Conservation (phyloP, 2,888 invertebrate species). For the Epicampocera succincta region DNA sequence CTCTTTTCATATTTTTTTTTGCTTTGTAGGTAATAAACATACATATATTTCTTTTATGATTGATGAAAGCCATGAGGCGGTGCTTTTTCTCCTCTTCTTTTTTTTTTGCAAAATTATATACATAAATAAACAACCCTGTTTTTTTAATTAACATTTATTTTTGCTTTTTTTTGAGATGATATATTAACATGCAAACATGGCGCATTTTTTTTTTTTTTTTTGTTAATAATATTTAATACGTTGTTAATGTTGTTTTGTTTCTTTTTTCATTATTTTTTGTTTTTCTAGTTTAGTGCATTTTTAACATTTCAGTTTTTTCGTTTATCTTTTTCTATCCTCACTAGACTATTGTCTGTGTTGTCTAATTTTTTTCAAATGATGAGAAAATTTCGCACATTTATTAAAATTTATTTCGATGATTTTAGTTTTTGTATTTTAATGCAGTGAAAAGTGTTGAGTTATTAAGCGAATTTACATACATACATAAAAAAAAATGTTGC, state of each 20-base stretch:
- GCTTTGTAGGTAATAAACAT: neutral
- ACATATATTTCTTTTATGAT: constrained; percentile 34
- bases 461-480: constrained; percentile 49
- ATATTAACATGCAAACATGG: constrained; percentile 58
- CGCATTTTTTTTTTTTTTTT: constrained; percentile 20
- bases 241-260: too few species aligned
- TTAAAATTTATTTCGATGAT: constrained; percentile 59
- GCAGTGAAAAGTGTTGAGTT: constrained; percentile 62
- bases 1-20: constrained; percentile 8
- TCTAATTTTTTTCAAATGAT: constrained; percentile 55
- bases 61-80: constrained; percentile 9
- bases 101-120: neutral
- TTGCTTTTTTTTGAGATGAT: constrained; percentile 55
- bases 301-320: constrained; percentile 22
- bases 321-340: constrained; percentile 16
- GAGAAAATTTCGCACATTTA: constrained; percentile 68
- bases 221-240: neutral
- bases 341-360: constrained; percentile 56
- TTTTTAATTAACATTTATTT: constrained; percentile 16
- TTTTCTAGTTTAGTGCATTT: constrained; percentile 13
- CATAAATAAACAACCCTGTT: constrained; percentile 20
- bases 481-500: neutral
- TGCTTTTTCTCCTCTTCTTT: constrained; percentile 2
- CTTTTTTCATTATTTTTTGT: neutral
- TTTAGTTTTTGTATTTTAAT: constrained; percentile 41